Percentiles rank a stretch among this genome's conserved stretches.
phyloP scores from a whole-genome alignment of 2,113 vertebrate species.

The Gobius niger region DNA sequence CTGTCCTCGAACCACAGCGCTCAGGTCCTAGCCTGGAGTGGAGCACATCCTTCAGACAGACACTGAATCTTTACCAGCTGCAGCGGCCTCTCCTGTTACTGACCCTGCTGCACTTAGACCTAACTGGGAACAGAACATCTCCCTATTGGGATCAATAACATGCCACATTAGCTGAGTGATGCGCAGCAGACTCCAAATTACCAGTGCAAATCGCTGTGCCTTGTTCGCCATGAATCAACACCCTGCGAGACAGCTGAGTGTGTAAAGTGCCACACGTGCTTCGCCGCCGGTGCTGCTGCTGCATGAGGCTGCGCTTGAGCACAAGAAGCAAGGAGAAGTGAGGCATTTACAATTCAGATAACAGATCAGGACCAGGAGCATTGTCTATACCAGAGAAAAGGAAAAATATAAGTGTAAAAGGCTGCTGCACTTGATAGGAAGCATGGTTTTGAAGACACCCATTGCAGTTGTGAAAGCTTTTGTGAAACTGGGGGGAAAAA shows the following conservation, averaged over 20 bases:
- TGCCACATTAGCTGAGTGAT: slow-evolving; percentile 65
- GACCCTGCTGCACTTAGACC: slow-evolving; percentile 59
- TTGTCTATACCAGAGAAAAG: neutral
- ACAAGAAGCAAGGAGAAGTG: neutral
- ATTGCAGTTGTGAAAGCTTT: too few relatives aligned
- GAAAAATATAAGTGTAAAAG: too few relatives aligned
- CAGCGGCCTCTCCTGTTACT: slow-evolving; percentile 33
- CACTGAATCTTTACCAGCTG: slow-evolving; percentile 42
- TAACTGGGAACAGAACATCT: slow-evolving; percentile 46
- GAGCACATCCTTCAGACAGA: slow-evolving; percentile 46
- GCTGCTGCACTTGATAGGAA: too few relatives aligned
- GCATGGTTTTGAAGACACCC: too few relatives aligned
- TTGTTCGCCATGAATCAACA: slow-evolving; percentile 52
- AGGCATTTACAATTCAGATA: neutral
- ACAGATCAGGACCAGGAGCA: neutral
- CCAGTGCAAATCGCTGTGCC: slow-evolving; percentile 52
- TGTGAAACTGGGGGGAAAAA: too few relatives aligned
- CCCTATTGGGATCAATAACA: slow-evolving; percentile 64
- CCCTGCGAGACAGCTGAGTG: slow-evolving; percentile 27
- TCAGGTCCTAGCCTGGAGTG: slow-evolving; percentile 4
- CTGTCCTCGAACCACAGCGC: slow-evolving; percentile 31
- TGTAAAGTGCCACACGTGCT: slow-evolving; percentile 40
- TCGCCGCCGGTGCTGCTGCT: slow-evolving; percentile 7
- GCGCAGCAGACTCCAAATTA: slow-evolving; percentile 58
- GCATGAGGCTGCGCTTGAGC: neutral